A percentile compares a stretch with the other conserved stretches of the same genome.
These are phyloP conservation scores for Steromphala cineraria DNA, from an alignment of 2,888 invertebrate genomes.

Conservation along the genomic window DNA sequence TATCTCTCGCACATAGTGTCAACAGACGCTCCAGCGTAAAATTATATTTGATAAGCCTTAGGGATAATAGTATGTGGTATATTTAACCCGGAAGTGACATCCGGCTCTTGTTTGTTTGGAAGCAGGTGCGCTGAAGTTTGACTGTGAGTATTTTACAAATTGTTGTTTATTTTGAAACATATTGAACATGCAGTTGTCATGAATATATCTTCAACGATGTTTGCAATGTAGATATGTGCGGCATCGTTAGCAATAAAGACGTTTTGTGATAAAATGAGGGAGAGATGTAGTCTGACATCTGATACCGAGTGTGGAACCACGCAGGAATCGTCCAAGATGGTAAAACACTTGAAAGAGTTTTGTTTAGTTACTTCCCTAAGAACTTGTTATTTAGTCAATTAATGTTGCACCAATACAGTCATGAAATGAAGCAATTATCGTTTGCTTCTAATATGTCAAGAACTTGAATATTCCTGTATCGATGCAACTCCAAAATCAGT, in stretches of 20 bases:
- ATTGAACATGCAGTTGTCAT: neutral
- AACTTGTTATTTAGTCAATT: no score
- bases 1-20: no score
- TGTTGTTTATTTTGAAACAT: neutral
- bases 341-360: neutral
- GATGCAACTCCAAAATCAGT: no score
- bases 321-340: neutral
- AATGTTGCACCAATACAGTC: no score
- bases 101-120: neutral
- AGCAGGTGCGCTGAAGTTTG: conserved; percentile 1
- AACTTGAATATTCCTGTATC: no score
- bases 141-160: neutral
- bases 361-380: no score
- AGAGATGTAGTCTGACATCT: neutral
- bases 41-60: neutral
- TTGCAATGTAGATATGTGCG: no score
- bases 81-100: neutral
- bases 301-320: neutral
- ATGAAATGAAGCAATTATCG: no score
- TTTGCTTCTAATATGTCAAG: no score
- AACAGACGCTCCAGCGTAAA: no score
- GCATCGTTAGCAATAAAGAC: no score
- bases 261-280: no score
- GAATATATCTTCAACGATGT: neutral
- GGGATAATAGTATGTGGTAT: neutral